Evolutionary conservation across 2,113 vertebrate genomes (phyloP).

Genomic region (Gorsachius goisagi): DNA sequence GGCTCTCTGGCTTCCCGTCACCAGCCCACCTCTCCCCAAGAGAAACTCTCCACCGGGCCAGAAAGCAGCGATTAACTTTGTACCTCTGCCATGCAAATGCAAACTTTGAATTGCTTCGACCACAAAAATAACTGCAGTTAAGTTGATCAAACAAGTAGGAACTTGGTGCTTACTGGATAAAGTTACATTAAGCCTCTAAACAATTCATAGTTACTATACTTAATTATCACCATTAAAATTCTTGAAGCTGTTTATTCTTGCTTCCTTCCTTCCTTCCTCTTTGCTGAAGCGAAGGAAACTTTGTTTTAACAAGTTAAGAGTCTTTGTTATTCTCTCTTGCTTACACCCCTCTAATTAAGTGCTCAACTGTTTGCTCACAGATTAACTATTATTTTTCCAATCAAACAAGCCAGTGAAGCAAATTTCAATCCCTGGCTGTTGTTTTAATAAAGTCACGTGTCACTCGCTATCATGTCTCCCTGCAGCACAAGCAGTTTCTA

Average conservation of each 20-base stretch:
- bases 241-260: constrained; percentile 86
- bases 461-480: not conserved
- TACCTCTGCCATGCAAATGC: constrained; percentile 32
- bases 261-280: constrained; percentile 79
- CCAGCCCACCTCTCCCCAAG: not conserved
- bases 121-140: constrained; percentile 69
- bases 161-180: constrained; percentile 78
- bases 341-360: constrained; percentile 76
- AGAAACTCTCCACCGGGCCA: not conserved
- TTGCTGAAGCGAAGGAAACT: constrained; percentile 76
- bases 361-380: constrained; percentile 73
- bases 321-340: constrained; percentile 62
- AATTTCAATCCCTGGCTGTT: constrained; percentile 39
- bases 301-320: constrained; percentile 81
- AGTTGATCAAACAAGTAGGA: constrained; percentile 80
- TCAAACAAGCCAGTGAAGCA: constrained; percentile 40
- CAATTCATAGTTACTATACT: constrained; percentile 83
- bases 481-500: not conserved
- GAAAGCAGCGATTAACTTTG: not conserved
- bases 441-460: constrained; percentile 50
- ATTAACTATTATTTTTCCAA: constrained; percentile 69
- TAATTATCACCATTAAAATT: constrained; percentile 90
- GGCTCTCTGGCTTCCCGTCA: not conserved
- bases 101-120: constrained; percentile 56
- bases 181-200: constrained; percentile 83